Percentiles rank a stretch among this genome's conserved stretches.
These are phyloP conservation scores for Tiphia femorata DNA, from an alignment of 2,888 invertebrate species.

Conservation along the genomic window DNA sequence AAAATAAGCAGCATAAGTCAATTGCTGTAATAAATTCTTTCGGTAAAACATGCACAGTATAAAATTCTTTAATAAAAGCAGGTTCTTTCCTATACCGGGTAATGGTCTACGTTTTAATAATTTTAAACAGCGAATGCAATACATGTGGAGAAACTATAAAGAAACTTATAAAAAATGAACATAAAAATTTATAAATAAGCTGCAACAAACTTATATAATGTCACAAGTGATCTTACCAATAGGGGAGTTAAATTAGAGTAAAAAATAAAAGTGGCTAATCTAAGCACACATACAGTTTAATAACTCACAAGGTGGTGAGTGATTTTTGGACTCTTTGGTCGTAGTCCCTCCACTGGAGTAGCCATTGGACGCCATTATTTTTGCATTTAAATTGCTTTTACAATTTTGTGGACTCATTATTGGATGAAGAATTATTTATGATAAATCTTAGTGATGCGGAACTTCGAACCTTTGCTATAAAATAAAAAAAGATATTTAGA, in stretches of 20 bases:
- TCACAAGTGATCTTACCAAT: not conserved
- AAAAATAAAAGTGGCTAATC: constrained; percentile 59
- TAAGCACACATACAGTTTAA: constrained; percentile 68
- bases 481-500: constrained; percentile 13
- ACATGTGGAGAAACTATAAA: too few relatives aligned
- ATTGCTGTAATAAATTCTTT: too few relatives aligned
- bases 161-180: not conserved
- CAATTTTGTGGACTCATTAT: constrained; percentile 72
- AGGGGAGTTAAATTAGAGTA: constrained; percentile 25
- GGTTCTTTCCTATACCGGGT: too few relatives aligned
- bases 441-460: constrained; percentile 21
- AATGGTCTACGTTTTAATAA: too few relatives aligned
- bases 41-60: too few relatives aligned
- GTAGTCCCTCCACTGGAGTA: constrained; percentile 49
- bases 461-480: constrained; percentile 38
- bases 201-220: not conserved
- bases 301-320: constrained; percentile 68
- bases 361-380: constrained; percentile 65
- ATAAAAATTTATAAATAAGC: not conserved
- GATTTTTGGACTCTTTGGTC: constrained; percentile 53
- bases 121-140: too few relatives aligned
- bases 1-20: too few relatives aligned
- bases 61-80: too few relatives aligned
- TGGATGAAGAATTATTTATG: constrained; percentile 36
- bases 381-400: constrained; percentile 69